Conservation (phyloP, 2,113 vertebrate species). For the Rattus rattus region DNA sequence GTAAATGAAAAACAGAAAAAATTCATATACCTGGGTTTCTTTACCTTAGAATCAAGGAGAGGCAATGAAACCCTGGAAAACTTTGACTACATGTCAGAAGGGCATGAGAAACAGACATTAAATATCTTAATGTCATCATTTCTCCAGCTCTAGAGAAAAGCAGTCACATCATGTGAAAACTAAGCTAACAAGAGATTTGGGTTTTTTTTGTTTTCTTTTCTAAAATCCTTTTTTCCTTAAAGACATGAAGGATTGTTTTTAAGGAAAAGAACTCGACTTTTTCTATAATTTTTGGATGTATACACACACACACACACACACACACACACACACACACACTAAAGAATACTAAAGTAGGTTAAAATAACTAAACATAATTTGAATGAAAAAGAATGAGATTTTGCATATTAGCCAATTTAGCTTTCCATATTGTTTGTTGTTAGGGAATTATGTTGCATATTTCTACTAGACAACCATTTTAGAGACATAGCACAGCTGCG, state of each 20-base stretch:
- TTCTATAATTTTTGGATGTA: neutral
- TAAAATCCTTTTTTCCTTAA: neutral
- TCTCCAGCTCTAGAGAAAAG: neutral
- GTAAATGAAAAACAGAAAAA: neutral
- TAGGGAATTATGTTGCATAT: neutral
- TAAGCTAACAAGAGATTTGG: neutral
- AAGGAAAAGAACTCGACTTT: neutral
- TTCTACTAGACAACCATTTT: conserved; percentile 51
- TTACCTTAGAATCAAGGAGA: neutral
- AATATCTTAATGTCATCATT: neutral
- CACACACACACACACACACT: no score
- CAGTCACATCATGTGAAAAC: neutral
- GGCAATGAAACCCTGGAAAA: neutral
- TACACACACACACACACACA: no score
- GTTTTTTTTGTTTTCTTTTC: neutral
- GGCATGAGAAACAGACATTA: neutral
- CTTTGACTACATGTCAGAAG: neutral
- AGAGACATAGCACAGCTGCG: neutral
- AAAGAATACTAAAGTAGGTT: no score
- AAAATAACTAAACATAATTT: neutral
- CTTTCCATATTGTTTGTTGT: neutral
- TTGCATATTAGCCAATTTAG: neutral
- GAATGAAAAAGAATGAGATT: neutral
- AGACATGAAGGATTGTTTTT: neutral
- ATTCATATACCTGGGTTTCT: neutral